A percentile compares a stretch with the other conserved stretches of the same genome.
phyloP scores from a whole-genome alignment of 2,113 vertebrate genomes.

The Sterna hirundo region DNA sequence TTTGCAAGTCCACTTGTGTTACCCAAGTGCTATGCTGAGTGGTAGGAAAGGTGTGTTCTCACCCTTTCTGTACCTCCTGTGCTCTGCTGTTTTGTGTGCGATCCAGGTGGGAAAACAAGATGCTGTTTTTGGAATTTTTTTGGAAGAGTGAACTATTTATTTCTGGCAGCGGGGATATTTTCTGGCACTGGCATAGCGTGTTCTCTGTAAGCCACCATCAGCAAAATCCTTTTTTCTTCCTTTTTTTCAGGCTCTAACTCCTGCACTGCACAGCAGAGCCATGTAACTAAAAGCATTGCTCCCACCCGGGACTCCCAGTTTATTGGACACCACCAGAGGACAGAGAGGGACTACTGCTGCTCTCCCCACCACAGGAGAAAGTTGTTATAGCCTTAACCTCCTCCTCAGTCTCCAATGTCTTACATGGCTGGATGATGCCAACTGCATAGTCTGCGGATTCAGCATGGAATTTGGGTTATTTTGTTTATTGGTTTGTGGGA shows the following conservation, averaged over 20 bases:
- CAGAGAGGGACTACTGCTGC: not conserved
- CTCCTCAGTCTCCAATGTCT: not conserved
- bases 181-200: not conserved
- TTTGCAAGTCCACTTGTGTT: not conserved
- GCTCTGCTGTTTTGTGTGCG: not conserved
- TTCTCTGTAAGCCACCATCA: not conserved
- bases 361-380: not conserved
- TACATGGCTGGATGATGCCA: not conserved
- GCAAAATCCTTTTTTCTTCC: not conserved
- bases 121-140: not conserved
- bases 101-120: not conserved
- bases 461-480: not conserved
- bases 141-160: not conserved
- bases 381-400: not conserved
- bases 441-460: conserved; percentile 2
- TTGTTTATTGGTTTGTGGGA: not conserved
- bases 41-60: not conserved
- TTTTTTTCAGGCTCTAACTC: not conserved
- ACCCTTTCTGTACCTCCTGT: not conserved
- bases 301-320: not conserved
- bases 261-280: not conserved
- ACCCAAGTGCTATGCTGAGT: not conserved
- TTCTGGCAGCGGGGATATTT: not conserved
- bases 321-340: not conserved
- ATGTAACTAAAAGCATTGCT: not conserved